Base-by-base conservation (phyloP, 37 sponge, comb jelly and placozoan species). In the Tethya wilhelma region DNA sequence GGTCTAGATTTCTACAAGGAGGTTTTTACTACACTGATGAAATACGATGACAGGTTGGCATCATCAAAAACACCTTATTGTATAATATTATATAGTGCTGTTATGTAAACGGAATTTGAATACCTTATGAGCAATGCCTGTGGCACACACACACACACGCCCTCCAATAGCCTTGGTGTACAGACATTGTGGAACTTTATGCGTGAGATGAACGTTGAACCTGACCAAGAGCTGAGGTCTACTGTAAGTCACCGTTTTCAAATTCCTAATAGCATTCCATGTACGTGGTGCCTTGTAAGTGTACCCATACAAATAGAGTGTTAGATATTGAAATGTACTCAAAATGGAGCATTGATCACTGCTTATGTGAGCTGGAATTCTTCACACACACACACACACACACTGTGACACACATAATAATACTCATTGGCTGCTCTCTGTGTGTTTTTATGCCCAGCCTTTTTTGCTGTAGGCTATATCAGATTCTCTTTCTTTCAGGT, bases 1-100 rank as follows among this genome's bases (percentile, higher is more conserved):
- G 83, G 76, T 39, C 41, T 90, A 14, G 82, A 73, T 17, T 93
- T 93, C 59, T 93, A 71, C 74, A 90, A 70, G 67, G 94, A 93
- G 34, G 79, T 58, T 34, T 80, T 93, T 36, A 28, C 69, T 22
- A 71, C 73, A 30, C 67, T 93, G 32, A 75, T 90, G 9, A 93
- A 90, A 62, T 93, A 82, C 43, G 53, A 86, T 39, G 94, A 93
- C 69, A 74, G 83, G 90, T 90, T 56, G 38, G 73, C 66, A 2
- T 36, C 17, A 29, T 36, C 9, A 19, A 44, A 5, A 20, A 69
- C 44, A n/a, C 44, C 23, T 38, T 22, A 9, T 34, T 73, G n/a
- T 49, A 53, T 68, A 42, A n/a, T n/a, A n/a, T n/a, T n/a, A n/a
- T n/a, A n/a, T n/a, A n/a, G n/a, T n/a, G n/a, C n/a, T n/a, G n/a